Base-by-base conservation (phyloP, 2,113 vertebrate species). In the Salvelinus alpinus region DNA sequence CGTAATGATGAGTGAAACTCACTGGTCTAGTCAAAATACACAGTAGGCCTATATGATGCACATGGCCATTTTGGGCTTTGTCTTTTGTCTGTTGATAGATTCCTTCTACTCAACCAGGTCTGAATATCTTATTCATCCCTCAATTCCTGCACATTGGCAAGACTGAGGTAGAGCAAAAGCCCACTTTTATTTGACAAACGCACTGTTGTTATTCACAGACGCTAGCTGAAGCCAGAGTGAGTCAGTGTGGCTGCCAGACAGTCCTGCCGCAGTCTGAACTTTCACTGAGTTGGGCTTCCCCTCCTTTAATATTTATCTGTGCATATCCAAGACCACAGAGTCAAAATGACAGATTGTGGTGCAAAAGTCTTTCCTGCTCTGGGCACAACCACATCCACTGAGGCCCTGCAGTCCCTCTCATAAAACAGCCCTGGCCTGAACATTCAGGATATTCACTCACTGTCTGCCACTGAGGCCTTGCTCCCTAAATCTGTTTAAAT, bases 331-430 rank as follows among this genome's bases (percentile, higher is more conserved):
- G 68, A 88, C 92, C 90, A 82, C 91, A 90, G 78, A 88, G 82
- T 86, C 88, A 79, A 82, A 86, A 89, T 90, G 89, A 92, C 87
- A 47, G 78, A 88, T 85, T 90, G 88, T 72, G 85, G 92, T 81
- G 82, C 81, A 82, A 70, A 87, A 88, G 82, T 79, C 87, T 89
- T 92, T 94, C 91, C 91, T 88, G 92, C 87, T 91, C 84, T 84
- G 88, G 87, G 79, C 79, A 87, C 75, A 81, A 84, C 87, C 88
- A 91, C 91, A 92, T 91, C 90, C 90, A 89, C 79, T 71, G 78
- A 83, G 78, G 80, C 81, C 80, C 71, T 78, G 82, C 74, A 77
- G 74, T 80, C 75, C 64, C 48, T 62, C 72, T 72, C 54, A 70
- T 75, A 72, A 87, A 81, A 18, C 51, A 81, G 38, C 38, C 38